A percentile compares a stretch with the other conserved stretches of the same genome.
Evolutionary conservation across 2,113 vertebrate species (phyloP).

Genomic region (Rhadina sibilatrix): DNA sequence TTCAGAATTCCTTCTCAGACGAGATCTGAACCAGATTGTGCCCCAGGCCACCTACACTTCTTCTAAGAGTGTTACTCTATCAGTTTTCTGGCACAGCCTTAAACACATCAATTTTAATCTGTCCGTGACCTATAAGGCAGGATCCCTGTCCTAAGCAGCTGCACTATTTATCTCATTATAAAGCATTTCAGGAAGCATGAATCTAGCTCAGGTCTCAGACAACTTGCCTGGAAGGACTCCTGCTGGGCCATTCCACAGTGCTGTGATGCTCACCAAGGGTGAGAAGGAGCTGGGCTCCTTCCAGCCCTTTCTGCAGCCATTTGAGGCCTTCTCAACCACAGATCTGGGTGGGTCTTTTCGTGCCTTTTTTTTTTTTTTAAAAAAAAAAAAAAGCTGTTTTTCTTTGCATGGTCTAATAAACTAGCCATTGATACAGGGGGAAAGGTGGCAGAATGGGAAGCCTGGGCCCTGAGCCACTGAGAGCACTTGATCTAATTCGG

Average conservation of each 20-base stretch:
- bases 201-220: background rate
- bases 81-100: background rate
- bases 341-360: background rate
- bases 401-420: background rate
- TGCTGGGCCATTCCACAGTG: fast-evolving
- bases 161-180: background rate
- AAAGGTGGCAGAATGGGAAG: background rate
- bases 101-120: background rate
- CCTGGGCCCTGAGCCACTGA: background rate
- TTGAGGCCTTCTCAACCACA: background rate
- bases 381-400: background rate
- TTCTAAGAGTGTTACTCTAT: background rate
- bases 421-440: background rate
- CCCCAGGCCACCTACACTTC: background rate
- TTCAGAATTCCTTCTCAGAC: background rate
- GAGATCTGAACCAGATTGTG: background rate
- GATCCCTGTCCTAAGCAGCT: background rate
- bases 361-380: background rate
- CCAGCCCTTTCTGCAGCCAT: background rate
- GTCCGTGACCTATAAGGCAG: background rate
- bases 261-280: background rate
- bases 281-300: background rate
- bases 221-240: background rate
- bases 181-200: background rate
- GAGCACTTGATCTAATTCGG: no score